A percentile compares a stretch with the other conserved stretches of the same genome.
These are phyloP conservation scores for Caradrina kadenii DNA, from an alignment of 2,888 invertebrate species.

Conservation along the genomic window DNA sequence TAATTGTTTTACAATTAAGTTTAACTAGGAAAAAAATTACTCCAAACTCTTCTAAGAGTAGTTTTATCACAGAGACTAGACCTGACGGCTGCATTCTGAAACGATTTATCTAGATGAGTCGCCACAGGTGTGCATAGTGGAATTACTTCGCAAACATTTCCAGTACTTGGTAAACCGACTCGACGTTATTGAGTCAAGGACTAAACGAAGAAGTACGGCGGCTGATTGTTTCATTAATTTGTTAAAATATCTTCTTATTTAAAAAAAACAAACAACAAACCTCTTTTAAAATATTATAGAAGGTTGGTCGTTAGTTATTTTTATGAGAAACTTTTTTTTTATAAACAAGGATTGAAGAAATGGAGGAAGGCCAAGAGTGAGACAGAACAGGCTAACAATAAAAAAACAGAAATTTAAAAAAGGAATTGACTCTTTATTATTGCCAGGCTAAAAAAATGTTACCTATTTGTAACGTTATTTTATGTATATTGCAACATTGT, in stretches of 20 bases:
- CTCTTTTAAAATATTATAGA: background rate
- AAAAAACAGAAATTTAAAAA: too few relatives aligned
- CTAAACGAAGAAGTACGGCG: slow-evolving; percentile 22
- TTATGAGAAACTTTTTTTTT: too few relatives aligned
- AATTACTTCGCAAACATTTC: slow-evolving; percentile 52
- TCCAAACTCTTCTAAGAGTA: background rate
- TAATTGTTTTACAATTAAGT: background rate
- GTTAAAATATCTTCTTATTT: slow-evolving; percentile 17
- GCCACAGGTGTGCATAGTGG: slow-evolving; percentile 55
- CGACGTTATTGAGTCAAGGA: slow-evolving; percentile 48
- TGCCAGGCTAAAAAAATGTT: too few relatives aligned
- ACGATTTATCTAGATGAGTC: slow-evolving; percentile 56
- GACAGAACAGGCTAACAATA: too few relatives aligned
- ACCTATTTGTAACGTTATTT: too few relatives aligned
- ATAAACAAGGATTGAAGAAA: too few relatives aligned
- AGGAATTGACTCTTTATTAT: too few relatives aligned
- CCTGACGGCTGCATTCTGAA: slow-evolving; percentile 45
- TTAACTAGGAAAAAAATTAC: background rate
- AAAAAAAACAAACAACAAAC: background rate
- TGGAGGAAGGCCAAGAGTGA: too few relatives aligned
- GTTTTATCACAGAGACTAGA: slow-evolving; percentile 7
- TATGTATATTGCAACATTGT: too few relatives aligned
- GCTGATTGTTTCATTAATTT: slow-evolving; percentile 38
- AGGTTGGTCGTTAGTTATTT: background rate
- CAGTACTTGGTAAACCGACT: slow-evolving; percentile 18